Evolutionary conservation across 2,113 vertebrate genomes (phyloP), one percentile per base, ranked within the genome.

Genomic region (Motacilla tschutschensis): DNA sequence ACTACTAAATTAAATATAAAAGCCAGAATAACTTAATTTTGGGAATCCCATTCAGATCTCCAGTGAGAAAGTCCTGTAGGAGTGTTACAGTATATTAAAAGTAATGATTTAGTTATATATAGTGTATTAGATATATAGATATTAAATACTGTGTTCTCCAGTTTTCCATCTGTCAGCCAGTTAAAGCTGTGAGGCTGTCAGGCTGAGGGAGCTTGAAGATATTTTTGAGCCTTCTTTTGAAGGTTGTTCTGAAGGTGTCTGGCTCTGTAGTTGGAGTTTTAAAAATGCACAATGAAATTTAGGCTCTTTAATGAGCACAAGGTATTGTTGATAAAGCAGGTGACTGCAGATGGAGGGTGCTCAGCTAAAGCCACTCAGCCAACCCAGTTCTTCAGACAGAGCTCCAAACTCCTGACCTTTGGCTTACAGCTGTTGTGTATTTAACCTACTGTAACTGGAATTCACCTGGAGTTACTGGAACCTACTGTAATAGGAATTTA

Each of bases 171-270:
- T 82, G 40, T 62, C 64, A 79, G 0, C 24, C n/a, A 35, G 50
- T 67, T 75, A 60, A 63, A 89, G 69, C 80, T 59, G 35, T 21
- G 64, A 72, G 65, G 47, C 85, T 83, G 79, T 71, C 77, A 80
- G 70, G 36, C 87, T 63, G 28, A 84, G 41, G 0, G 0, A 82
- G 83, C 63, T 53, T 67, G 31, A 54, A 74, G 76, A 80, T 83
- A 78, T 69, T 90, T 87, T 65, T 75, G 78, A 83, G 75, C 38
- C 21, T 33, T 31, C 80, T 82, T 91, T 82, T 91, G 88, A 85
- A 89, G 88, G 36, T 38, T 59, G 19, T 55, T 88, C 57, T 70
- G 53, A 89, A 63, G 55, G 48, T 44, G 76, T 58, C 40, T 36
- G 36, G 26, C 75, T 84, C 87, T 87, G 63, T 36, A 62, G 75